These are phyloP conservation scores for Buphagus erythrorhynchus DNA, from an alignment of 2,797 vertebrate species.

Conservation along the genomic window DNA sequence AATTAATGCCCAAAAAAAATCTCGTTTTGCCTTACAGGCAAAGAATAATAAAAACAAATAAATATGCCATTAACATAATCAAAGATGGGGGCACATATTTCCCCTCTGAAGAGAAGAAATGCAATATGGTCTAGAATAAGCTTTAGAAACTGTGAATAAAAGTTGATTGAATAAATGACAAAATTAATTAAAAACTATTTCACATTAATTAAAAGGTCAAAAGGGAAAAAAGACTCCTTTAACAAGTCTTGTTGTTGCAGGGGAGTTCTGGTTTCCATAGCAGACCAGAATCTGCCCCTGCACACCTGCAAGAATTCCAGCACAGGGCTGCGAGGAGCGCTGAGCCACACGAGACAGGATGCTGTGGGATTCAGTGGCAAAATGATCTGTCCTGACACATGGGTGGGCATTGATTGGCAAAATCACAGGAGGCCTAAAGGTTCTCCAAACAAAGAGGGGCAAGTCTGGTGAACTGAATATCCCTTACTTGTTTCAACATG, in stretches of 20 bases:
- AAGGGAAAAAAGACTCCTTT: neutral
- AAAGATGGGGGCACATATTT: neutral
- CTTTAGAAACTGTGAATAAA: neutral
- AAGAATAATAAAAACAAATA: neutral
- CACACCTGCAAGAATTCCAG: neutral
- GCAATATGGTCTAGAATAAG: neutral
- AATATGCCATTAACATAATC: neutral
- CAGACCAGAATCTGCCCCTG: neutral
- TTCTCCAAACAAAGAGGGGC: neutral
- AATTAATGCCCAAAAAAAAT: neutral
- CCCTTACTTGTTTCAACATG: neutral
- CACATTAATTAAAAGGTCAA: neutral
- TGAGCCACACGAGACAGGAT: rapidly evolving
- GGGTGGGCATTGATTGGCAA: neutral
- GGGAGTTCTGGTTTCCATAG: neutral
- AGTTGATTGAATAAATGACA: neutral
- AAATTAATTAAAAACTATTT: neutral
- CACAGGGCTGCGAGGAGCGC: neutral
- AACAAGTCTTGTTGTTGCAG: neutral
- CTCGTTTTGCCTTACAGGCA: neutral
- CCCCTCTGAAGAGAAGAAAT: neutral
- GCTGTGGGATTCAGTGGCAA: neutral
- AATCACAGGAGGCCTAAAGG: neutral
- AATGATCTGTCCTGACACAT: neutral
- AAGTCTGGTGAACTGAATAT: neutral